Evolutionary conservation across 2,797 vertebrate species (phyloP).

Genomic region (Takifugu rubripes): DNA sequence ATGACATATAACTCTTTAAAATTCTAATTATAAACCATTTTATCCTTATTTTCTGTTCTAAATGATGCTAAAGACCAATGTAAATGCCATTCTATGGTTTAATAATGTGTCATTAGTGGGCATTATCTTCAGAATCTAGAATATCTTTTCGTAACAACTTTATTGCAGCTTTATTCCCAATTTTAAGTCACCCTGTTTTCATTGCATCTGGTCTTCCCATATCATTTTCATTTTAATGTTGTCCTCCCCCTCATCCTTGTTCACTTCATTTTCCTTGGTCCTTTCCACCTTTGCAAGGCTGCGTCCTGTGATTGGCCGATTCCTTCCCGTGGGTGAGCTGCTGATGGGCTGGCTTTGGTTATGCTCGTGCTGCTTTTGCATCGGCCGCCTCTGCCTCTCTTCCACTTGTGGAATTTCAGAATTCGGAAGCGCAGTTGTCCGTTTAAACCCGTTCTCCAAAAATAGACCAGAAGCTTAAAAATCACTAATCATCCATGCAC

Average conservation of each 20-base stretch:
- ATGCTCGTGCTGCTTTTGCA: constrained; percentile 49
- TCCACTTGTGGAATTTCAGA: not conserved
- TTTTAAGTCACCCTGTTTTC: constrained; percentile 29
- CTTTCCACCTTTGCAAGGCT: constrained; percentile 86
- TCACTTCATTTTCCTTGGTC: constrained; percentile 77
- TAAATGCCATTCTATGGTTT: not conserved
- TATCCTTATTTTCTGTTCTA: constrained; percentile 6
- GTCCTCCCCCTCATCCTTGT: constrained; percentile 16
- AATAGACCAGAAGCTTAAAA: no score
- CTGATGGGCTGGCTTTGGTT: constrained; percentile 59
- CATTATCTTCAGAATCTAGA: not conserved
- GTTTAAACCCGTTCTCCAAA: no score
- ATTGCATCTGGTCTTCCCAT: constrained; percentile 1
- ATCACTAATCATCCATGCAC: no score
- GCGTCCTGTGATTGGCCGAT: constrained; percentile 87
- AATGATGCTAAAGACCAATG: constrained; percentile 3
- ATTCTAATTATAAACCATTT: not conserved
- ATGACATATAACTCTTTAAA: not conserved
- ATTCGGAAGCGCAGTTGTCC: no score
- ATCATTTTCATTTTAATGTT: constrained; percentile 20
- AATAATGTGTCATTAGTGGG: constrained; percentile 1
- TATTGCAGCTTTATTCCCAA: not conserved
- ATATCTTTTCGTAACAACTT: constrained; percentile 5
- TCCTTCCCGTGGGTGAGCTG: constrained; percentile 70
- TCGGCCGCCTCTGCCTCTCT: constrained; percentile 27